Percentiles rank a stretch among this genome's conserved stretches.
These are phyloP conservation scores for Drosophila fulvimacula DNA, from an alignment of 2,888 invertebrate genomes.

Conservation along the genomic window DNA sequence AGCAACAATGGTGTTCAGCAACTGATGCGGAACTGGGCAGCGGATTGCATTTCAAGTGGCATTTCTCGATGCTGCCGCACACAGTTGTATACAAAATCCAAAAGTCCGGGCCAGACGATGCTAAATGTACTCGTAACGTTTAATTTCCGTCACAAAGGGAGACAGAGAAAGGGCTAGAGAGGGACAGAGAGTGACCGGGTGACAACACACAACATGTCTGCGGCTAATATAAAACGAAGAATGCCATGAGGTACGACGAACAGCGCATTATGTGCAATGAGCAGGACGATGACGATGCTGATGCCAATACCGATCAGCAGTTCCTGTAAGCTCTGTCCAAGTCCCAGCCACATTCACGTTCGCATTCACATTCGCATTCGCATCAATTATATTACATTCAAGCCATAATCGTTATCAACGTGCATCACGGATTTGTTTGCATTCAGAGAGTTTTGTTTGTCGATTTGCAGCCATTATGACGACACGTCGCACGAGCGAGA, in stretches of 20 bases:
- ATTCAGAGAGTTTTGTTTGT: constrained; percentile 66
- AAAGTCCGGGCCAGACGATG: constrained; percentile 52
- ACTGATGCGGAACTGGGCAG: constrained; percentile 49
- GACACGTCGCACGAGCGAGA: neutral
- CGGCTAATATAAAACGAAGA: constrained; percentile 78
- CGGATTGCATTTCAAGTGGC: constrained; percentile 71
- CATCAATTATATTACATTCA: constrained; percentile 42
- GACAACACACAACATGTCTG: constrained; percentile 68
- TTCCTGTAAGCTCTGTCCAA: constrained; percentile 5
- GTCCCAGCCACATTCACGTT: constrained; percentile 12
- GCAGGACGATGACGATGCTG: constrained; percentile 33
- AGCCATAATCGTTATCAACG: constrained; percentile 72
- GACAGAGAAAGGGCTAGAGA: neutral
- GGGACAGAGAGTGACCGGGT: neutral
- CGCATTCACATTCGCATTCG: constrained; percentile 18
- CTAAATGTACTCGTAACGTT: constrained; percentile 76
- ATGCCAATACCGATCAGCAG: constrained; percentile 15
- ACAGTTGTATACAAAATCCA: constrained; percentile 34
- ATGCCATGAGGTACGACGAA: constrained; percentile 62
- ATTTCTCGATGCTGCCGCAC: constrained; percentile 63
- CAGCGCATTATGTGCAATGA: constrained; percentile 45
- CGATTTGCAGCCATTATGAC: constrained; percentile 53
- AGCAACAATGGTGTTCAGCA: constrained; percentile 37
- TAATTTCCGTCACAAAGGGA: constrained; percentile 67
- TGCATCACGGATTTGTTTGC: constrained; percentile 68